Evolutionary conservation across 2,113 vertebrate species (phyloP).

Genomic region (Syngnathus scovelli): DNA sequence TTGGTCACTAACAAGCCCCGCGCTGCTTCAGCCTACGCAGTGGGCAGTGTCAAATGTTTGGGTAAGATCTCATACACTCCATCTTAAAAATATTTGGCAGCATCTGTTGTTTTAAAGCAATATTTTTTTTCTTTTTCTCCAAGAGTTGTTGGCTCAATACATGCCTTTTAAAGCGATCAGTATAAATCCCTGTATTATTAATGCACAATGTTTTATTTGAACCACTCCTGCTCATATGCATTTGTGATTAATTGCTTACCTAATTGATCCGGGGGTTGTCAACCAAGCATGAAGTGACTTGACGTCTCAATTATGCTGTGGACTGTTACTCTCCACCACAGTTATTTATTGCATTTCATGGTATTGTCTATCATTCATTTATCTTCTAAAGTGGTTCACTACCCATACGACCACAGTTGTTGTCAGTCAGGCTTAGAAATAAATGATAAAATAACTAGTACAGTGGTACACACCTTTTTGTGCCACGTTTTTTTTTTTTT

Average conservation of each 20-base stretch:
- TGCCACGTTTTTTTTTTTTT: too few relatives aligned
- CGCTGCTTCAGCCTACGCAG: slow-evolving; percentile 93
- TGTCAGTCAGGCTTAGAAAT: neutral
- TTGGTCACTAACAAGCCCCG: slow-evolving; percentile 98
- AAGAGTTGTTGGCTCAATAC: neutral
- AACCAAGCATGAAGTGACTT: slow-evolving; percentile 25
- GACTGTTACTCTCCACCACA: neutral
- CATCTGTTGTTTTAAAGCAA: neutral
- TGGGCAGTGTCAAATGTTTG: slow-evolving; percentile 90
- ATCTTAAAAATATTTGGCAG: slow-evolving; percentile 1
- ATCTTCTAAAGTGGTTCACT: neutral
- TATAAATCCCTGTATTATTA: neutral
- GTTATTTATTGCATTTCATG: neutral
- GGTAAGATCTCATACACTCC: slow-evolving; percentile 68
- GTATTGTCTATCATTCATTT: neutral
- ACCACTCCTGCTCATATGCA: neutral
- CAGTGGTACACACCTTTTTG: too few relatives aligned
- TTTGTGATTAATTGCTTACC: neutral
- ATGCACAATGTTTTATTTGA: slow-evolving; percentile 4
- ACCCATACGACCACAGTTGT: neutral
- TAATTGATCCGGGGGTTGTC: neutral
- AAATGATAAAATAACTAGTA: neutral
- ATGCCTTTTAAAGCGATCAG: neutral
- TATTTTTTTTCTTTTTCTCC: neutral
- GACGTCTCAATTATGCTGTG: slow-evolving; percentile 8